A percentile compares a stretch with the other conserved stretches of the same genome.
Conservation (phyloP, 1,140 invertebrate genomes). For the Eumaeus atala region DNA sequence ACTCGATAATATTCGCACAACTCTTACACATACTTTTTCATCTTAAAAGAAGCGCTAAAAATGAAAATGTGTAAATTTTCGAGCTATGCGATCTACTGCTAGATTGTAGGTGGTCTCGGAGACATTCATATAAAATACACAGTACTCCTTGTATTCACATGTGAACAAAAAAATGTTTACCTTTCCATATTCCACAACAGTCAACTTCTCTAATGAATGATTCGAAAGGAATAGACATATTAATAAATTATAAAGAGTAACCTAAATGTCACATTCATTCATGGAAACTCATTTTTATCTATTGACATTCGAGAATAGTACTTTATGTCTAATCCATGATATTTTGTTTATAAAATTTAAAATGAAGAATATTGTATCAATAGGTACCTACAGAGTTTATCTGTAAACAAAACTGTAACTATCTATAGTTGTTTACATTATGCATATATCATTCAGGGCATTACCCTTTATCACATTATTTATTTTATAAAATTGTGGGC, state of each 20-base stretch:
- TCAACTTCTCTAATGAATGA: too few relatives aligned
- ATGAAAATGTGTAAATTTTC: background rate
- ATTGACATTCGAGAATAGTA: too few relatives aligned
- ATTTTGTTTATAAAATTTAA: background rate
- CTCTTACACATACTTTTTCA: constrained; percentile 11
- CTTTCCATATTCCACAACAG: too few relatives aligned
- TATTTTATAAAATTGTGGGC: constrained; percentile 5
- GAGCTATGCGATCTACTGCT: background rate
- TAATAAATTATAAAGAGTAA: too few relatives aligned
- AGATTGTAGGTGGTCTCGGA: too few relatives aligned
- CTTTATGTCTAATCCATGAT: background rate
- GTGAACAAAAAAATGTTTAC: too few relatives aligned
- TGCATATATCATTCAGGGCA: background rate
- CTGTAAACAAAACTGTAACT: constrained; percentile 1
- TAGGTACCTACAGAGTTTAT: background rate
- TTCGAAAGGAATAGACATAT: too few relatives aligned
- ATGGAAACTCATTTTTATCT: too few relatives aligned
- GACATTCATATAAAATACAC: too few relatives aligned
- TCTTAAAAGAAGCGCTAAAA: constrained; percentile 9
- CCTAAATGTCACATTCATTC: too few relatives aligned
- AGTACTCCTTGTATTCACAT: too few relatives aligned
- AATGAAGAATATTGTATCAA: background rate
- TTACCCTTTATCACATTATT: constrained; percentile 5
- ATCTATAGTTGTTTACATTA: constrained; percentile 7
- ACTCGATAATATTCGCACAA: constrained; percentile 44